Evolutionary conservation across 1,140 invertebrate species (phyloP), one percentile per base, ranked within the genome.

Genomic region (Temnothorax longispinosus): DNA sequence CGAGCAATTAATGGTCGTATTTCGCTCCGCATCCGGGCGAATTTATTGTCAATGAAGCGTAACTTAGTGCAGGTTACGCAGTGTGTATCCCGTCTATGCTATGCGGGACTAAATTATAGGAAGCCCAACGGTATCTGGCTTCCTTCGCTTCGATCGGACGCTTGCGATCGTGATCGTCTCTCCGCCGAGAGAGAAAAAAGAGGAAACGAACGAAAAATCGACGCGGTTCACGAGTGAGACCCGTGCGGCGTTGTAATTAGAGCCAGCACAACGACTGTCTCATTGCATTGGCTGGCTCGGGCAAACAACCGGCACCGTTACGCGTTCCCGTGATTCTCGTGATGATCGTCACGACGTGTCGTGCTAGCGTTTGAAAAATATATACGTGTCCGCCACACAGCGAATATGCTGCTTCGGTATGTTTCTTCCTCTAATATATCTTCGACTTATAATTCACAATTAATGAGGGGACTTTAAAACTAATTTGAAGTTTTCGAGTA

Each of bases 281-380:
- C 56, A 75, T 74, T 56, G 77, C 56, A 75, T 74, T 56, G 77
- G 58, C 84, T 41, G 44, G 76, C 27, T 90, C 78, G 85, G 77
- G 85, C 54, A 89, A 81, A 90, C 77, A 85, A 90, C 77, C 88
- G 47, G 38, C 78, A 84, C 85, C 85, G 88, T 87, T 89, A 89
- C 47, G 62, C 44, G 85, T 90, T 89, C 85, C 72, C 85, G 64
- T 65, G 72, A 47, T 75, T 44, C 56, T 32, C 60, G 3, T 50
- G 32, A 76, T 74, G 62, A 71, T 81, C 50, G 35, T 65, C 74
- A 72, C 76, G 50, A 35, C 41, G 27, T 64, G 58, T 50, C 35
- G 21, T 27, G n/a, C 5, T 18, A 15, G 8, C n/a, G 18, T 60
- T 11, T 75, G 44, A 74, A 35, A 64, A 50, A 74, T 47, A 27